These are phyloP conservation scores for Perodicticus potto DNA, from an alignment of 2,797 vertebrate species.

Conservation along the genomic window DNA sequence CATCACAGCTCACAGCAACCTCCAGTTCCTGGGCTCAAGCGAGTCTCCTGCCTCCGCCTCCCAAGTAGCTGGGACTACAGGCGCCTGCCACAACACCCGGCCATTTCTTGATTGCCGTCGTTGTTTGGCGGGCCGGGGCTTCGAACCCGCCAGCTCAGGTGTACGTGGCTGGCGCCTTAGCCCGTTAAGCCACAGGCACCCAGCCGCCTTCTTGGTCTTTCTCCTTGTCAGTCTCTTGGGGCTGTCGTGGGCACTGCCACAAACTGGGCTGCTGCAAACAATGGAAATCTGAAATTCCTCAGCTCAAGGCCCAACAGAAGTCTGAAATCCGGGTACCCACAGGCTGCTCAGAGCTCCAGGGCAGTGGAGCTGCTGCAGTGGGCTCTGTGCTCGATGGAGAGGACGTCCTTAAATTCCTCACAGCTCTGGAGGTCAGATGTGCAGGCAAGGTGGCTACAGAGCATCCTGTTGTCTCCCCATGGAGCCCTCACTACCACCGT, in stretches of 20 bases:
- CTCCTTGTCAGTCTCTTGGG: not conserved
- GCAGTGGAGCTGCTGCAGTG: too few species aligned
- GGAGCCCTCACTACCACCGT: not conserved
- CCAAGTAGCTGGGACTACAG: too few species aligned
- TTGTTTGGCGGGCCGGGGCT: too few species aligned
- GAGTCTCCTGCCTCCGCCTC: too few species aligned
- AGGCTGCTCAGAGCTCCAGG: not conserved
- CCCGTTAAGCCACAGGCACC: too few species aligned
- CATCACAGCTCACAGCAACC: too few species aligned
- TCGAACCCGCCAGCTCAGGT: too few species aligned
- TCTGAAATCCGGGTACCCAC: not conserved
- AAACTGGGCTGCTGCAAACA: not conserved
- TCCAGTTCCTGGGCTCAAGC: too few species aligned
- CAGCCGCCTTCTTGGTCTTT: too few species aligned
- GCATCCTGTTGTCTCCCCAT: not conserved
- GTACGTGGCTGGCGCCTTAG: too few species aligned
- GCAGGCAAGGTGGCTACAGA: not conserved
- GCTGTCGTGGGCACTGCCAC: not conserved
- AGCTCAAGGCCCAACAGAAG: not conserved
- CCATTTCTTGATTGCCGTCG: too few species aligned
- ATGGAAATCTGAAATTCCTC: not conserved
- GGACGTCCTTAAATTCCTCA: not conserved
- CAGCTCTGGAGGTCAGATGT: not conserved
- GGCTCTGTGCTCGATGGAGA: not conserved
- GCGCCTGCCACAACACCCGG: too few species aligned